Base-by-base conservation (phyloP, 2,797 vertebrate species). In the Ataeniobius toweri region DNA sequence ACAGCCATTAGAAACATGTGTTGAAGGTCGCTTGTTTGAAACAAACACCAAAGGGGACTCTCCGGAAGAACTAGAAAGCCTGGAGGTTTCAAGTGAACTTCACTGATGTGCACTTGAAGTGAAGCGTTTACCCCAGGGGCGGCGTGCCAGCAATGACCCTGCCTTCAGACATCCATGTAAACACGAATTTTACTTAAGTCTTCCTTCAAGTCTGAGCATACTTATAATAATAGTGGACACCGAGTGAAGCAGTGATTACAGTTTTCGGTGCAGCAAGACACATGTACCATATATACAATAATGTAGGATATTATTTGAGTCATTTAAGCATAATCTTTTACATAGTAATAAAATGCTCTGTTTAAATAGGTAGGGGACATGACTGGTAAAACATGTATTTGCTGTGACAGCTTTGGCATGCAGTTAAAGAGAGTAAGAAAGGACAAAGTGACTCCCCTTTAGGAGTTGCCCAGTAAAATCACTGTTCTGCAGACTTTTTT, bases 21-120 rank as follows among this genome's bases (percentile, higher is more conserved):
- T 65, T 70, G 85, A 93, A 93, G 90, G 89, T 92, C 89, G 88
- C 24, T 39, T 87, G 72, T 77, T 86, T 85, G 81, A 85, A 85
- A 78, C 79, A 82, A 87, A 84, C 77, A 82, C 82, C 55, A 77
- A 88, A 36, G 75, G 76, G 76, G 68, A 70, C 84, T 84, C 85
- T 83, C 83, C 79, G 83, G 39, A 44, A 68, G 39, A n/a, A 44
- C 80, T 83, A 28, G 53, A 83, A 77, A 79, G 83, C 74, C 76
- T 51, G 59, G 73, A 83, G 83, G 70, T 80, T 79, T 80, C 39
- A 71, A 80, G 82, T 24, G 75, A 4, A 14, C 81, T 81, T 74
- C 24, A 53, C 79, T 83, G 83, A 84, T 90, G 87, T 84, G 82
- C 86, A 85, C 86, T 90, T 85, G 78, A 92, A 90, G 81, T 77